Base-by-base conservation (phyloP, 2,888 invertebrate genomes). In the Sericinus montela region DNA sequence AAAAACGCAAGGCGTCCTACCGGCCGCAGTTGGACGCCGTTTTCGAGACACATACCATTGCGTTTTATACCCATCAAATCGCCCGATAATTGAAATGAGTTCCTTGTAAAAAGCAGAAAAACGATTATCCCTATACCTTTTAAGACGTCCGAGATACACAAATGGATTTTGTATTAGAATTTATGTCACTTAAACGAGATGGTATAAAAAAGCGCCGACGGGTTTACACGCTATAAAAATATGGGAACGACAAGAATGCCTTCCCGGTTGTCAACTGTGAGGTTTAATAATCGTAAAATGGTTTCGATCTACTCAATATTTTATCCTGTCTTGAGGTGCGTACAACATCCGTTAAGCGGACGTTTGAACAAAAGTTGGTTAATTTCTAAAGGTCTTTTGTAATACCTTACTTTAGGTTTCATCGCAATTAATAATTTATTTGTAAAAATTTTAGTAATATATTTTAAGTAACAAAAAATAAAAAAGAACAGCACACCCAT, bases 131-230 rank as follows among this genome's bases (percentile, higher is more conserved):
- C 78, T 69, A 73, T 87, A 83, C 84, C 87, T 87, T 86, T 88
- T 87, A 86, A 85, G 85, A 84, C 82, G 80, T 80, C 80, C 80
- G 86, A 87, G 87, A 88, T 87, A 88, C 84, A 87, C 86, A 87
- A 87, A 87, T 88, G 88, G 88, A 87, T 78, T 82, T 82, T 85
- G 88, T 86, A 88, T 88, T 87, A 87, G 87, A 86, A 88, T 87
- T 88, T 87, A 87, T 88, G 87, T 87, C 87, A 85, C 86, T 87
- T 86, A 83, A 80, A 77, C 19, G 80, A 82, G 75, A 82, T 87
- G 85, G 81, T 81, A 84, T 83, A 85, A 84, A 86, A 85, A 85
- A 74, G 80, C 78, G 83, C 85, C 85, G 87, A 85, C 81, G 77
- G 79, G 75, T 83, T 87, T 87, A 86, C 86, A 88, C 82, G 86